Percentiles rank a stretch among this genome's conserved stretches.
These are phyloP conservation scores for Carapus acus DNA, from an alignment of 2,797 vertebrate genomes.

Conservation along the genomic window DNA sequence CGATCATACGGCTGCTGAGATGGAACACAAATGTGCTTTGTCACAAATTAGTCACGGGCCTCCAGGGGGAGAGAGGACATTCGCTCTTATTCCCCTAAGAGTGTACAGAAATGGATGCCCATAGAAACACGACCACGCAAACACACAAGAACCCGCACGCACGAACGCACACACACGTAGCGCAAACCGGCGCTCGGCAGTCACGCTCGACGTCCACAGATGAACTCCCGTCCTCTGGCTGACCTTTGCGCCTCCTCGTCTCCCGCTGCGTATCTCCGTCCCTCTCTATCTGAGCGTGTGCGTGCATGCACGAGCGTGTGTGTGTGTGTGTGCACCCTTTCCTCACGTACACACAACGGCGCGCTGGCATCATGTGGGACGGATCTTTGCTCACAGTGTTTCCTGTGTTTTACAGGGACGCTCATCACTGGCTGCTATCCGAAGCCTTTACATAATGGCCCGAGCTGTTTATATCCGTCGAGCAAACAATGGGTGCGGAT, in stretches of 20 bases:
- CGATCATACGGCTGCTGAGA: neutral
- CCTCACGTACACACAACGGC: conserved; percentile 19
- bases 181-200: neutral
- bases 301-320: no score
- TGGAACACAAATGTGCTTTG: conserved; percentile 1
- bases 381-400: conserved; percentile 65
- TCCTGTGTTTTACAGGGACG: conserved; percentile 66
- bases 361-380: conserved; percentile 59
- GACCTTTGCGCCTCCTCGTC: conserved; percentile 26
- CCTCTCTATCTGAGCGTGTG: conserved; percentile 11
- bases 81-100: neutral
- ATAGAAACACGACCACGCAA: neutral
- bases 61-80: neutral
- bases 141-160: neutral
- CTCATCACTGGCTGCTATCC: conserved; percentile 60
- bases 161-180: neutral
- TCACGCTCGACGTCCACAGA: conserved; percentile 23
- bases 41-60: neutral
- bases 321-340: neutral
- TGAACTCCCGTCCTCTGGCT: conserved; percentile 26
- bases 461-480: conserved; percentile 59
- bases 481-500: conserved; percentile 61
- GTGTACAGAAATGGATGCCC: neutral
- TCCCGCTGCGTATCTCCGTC: neutral
- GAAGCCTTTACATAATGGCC: conserved; percentile 59